A percentile compares a stretch with the other conserved stretches of the same genome.
Conservation (phyloP, 1,140 invertebrate species). For the Conopomorpha cramerella region DNA sequence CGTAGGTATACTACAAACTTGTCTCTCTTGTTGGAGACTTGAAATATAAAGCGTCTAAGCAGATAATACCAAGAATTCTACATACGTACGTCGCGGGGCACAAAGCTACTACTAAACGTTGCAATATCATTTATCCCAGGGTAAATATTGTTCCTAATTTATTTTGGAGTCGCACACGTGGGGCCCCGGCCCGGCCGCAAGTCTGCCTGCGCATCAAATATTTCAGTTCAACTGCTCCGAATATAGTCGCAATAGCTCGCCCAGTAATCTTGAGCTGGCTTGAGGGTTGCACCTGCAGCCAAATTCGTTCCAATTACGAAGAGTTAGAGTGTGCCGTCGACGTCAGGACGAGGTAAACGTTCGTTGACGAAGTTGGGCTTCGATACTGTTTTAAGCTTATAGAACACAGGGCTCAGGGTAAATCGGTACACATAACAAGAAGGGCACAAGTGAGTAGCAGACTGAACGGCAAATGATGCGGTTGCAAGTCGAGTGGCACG, state of each 20-base stretch:
- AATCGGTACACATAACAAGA: no score
- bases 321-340: conserved; percentile 50
- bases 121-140: conserved; percentile 50
- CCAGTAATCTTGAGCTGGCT: conserved; percentile 54
- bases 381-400: no score
- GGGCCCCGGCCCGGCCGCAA: conserved; percentile 25
- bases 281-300: conserved; percentile 55
- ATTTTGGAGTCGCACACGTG: conserved; percentile 49
- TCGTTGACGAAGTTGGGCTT: no score
- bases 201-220: conserved; percentile 47
- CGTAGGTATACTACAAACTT: no score
- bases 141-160: conserved; percentile 61
- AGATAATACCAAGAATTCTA: conserved; percentile 31
- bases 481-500: conserved; percentile 31
- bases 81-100: conserved; percentile 40
- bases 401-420: no score
- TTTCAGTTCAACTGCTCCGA: conserved; percentile 38
- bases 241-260: conserved; percentile 48
- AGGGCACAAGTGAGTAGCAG: no score
- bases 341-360: no score
- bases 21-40: no score
- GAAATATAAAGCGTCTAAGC: conserved; percentile 10
- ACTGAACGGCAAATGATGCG: conserved; percentile 55
- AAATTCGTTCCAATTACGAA: conserved; percentile 58
- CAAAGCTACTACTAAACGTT: conserved; percentile 39